A percentile compares a stretch with the other conserved stretches of the same genome.
Conservation (phyloP, 37 sponge, comb jelly and placozoan species). For the Halichondria panicea region DNA sequence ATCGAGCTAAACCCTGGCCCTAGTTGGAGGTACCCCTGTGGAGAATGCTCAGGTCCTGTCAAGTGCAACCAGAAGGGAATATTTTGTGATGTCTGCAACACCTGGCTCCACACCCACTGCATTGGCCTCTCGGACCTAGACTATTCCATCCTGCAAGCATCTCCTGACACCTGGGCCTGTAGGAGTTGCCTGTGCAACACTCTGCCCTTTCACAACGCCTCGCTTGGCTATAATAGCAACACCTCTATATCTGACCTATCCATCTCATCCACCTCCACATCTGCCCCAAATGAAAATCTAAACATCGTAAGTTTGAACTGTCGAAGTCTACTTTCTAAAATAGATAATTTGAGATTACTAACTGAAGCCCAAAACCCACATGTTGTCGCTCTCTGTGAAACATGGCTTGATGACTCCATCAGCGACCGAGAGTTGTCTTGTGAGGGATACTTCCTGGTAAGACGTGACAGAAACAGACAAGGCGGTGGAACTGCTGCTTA, state of each 20-base stretch:
- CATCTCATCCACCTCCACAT: not conserved
- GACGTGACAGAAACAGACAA: conserved; percentile 3
- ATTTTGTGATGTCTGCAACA: conserved; percentile 4
- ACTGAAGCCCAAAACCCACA: not conserved
- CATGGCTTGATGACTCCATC: conserved; percentile 1
- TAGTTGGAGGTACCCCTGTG: not conserved
- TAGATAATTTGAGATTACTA: not conserved
- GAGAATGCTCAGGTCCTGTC: conserved; percentile 5
- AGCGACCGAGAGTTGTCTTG: not conserved
- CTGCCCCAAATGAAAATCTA: not conserved
- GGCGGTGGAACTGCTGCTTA: conserved; percentile 3
- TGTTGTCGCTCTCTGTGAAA: not conserved
- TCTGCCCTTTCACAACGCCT: not conserved
- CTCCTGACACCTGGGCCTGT: not conserved
- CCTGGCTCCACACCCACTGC: conserved; percentile 5
- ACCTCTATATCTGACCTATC: not conserved
- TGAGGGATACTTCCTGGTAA: not conserved
- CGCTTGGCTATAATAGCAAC: not conserved
- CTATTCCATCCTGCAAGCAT: not conserved
- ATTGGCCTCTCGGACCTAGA: not conserved
- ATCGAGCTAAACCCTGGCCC: conserved; percentile 6
- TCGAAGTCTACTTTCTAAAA: not conserved
- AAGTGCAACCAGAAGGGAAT: conserved; percentile 17
- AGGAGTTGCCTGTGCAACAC: not conserved
- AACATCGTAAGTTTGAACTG: not conserved